A percentile compares a stretch with the other conserved stretches of the same genome.
These are phyloP conservation scores for Thamnophis elegans DNA, from an alignment of 2,797 vertebrate species.

Conservation along the genomic window DNA sequence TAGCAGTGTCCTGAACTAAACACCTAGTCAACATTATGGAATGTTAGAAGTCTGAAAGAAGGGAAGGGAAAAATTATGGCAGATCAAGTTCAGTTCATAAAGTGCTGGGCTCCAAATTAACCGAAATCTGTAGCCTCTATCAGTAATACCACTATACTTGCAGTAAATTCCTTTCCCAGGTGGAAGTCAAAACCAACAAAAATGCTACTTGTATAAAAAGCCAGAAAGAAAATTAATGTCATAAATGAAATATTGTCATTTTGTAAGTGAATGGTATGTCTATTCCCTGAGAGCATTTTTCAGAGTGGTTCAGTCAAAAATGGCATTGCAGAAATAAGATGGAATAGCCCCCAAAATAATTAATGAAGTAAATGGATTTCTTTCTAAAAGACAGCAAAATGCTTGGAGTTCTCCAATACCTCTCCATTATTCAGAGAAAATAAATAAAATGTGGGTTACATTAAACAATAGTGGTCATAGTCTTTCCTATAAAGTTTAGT, in stretches of 20 bases:
- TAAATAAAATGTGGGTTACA: not conserved
- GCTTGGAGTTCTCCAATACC: not conserved
- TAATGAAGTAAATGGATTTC: not conserved
- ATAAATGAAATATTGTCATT: not conserved
- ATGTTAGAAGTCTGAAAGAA: not conserved
- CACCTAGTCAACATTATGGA: not conserved
- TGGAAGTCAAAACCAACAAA: conserved; percentile 12
- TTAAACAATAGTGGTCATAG: not conserved
- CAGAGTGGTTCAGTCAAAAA: not conserved
- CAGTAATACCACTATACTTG: not conserved
- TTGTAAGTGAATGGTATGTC: not conserved
- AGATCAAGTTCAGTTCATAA: conserved; percentile 8
- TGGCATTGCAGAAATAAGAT: not conserved
- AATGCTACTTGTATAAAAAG: not conserved
- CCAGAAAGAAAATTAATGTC: not conserved
- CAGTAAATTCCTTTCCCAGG: not conserved
- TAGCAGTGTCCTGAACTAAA: not conserved
- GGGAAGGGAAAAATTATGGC: not conserved
- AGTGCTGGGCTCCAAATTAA: conserved; percentile 9
- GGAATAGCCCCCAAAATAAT: not conserved
- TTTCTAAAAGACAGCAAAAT: not conserved
- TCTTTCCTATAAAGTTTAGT: not conserved
- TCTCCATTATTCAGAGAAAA: not conserved
- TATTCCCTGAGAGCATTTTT: not conserved
- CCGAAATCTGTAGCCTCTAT: not conserved